Base-by-base conservation (phyloP, 2,113 vertebrate species). In the Gymnocephalus cernua region DNA sequence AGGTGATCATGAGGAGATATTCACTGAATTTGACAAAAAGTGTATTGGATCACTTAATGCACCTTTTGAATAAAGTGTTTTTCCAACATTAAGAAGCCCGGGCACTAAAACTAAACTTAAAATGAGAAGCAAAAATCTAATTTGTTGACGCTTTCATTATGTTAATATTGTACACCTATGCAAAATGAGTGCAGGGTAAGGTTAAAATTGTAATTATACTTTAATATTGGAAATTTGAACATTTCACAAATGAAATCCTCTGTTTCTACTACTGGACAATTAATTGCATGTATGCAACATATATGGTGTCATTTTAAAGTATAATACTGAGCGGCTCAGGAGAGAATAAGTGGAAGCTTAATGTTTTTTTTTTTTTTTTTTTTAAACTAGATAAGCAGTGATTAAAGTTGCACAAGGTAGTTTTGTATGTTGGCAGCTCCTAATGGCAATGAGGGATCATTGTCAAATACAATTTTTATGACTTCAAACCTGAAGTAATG, bases 401-500 rank as follows among this genome's bases (percentile, higher is more conserved):
- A 63, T 73, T 71, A 65, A 75, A 79, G 48, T 67, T 75, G 75
- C 64, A 74, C 21, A 7, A 8, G 71, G 16, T 44, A 56, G 51
- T 70, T 85, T 47, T 80, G 25, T 29, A 63, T 71, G 72, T 58
- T 81, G 64, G 45, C 48, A 41, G n/a, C n/a, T 21, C 1, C 14
- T 53, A 66, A 71, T 78, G 76, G 41, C 54, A 7, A 47, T 29
- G 18, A 78, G 29, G 54, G 44, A 62, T 72, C 48, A 47, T n/a
- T 63, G 73, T 79, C 77, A 67, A 80, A 66, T 74, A 47, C 48
- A 67, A 16, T 35, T 75, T 62, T 51, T 15, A 64, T 63, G 58
- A 71, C 74, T 72, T 80, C 18, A 71, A 86, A 62, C 25, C 29
- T 57, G 58, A 78, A 15, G 48, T 75, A 63, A 78, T 44, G 13